These are phyloP conservation scores for Actinernus sp. DNA, from an alignment of 92 coral and sea anemone genomes.

Conservation along the genomic window DNA sequence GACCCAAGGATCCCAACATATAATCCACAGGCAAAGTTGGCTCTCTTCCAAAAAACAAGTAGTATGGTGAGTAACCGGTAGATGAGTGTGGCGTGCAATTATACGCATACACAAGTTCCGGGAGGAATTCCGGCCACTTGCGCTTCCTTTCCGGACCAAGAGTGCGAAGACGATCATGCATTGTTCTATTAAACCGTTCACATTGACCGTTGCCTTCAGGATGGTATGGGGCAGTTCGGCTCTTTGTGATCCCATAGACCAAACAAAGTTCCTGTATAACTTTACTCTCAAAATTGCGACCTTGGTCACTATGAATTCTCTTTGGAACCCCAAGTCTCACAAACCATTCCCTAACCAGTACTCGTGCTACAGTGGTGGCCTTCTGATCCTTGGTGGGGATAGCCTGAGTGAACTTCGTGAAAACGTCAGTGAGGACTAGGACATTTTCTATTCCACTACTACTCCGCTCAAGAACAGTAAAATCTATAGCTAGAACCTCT, in stretches of 20 bases:
- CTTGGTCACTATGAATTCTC: constrained; percentile 17
- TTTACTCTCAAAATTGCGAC: background rate
- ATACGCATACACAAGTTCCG: no score
- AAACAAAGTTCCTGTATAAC: background rate
- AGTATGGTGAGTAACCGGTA: no score
- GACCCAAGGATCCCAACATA: no score
- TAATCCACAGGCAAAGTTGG: no score
- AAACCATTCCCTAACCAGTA: constrained; percentile 14
- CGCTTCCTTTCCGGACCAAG: no score
- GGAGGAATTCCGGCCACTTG: no score
- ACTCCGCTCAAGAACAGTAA: constrained; percentile 55
- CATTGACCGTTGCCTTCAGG: constrained; percentile 83
- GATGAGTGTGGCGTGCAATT: no score
- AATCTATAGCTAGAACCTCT: constrained; percentile 69
- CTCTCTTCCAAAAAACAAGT: no score
- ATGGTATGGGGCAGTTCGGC: constrained; percentile 55
- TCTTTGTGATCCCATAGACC: background rate
- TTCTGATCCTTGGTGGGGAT: constrained; percentile 33
- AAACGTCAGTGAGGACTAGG: constrained; percentile 68
- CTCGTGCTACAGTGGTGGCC: background rate
- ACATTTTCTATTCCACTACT: constrained; percentile 62
- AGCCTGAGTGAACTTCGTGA: constrained; percentile 42
- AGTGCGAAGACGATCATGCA: constrained; percentile 53
- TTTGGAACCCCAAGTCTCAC: constrained; percentile 20
- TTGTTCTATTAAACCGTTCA: constrained; percentile 65